Conservation (phyloP, 2,113 vertebrate species). For the human (Homo sapiens) region GRCh38 chr22:46461501-46462000, state of each 20-base stretch:
- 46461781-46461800: neutral
- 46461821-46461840: fast-evolving
- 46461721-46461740: fast-evolving
- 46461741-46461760: too few relatives aligned
- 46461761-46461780: neutral
- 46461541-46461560: fast-evolving
- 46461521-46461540: fast-evolving
- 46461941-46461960: fast-evolving
- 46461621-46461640: fast-evolving
- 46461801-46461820: neutral
- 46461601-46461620: neutral
- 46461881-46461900: fast-evolving
- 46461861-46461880: too few relatives aligned
- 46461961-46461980: fast-evolving
- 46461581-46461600: fast-evolving
- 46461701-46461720: fast-evolving
- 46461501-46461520: fast-evolving
- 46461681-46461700: fast-evolving
- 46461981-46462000: neutral
- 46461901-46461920: fast-evolving
- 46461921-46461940: fast-evolving
- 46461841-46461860: neutral
- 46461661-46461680: neutral
- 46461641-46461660: fast-evolving
- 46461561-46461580: neutral